Evolutionary conservation across 2,888 invertebrate genomes (phyloP), one percentile per base, ranked within the genome.

Genomic region (Cephus runcator): DNA sequence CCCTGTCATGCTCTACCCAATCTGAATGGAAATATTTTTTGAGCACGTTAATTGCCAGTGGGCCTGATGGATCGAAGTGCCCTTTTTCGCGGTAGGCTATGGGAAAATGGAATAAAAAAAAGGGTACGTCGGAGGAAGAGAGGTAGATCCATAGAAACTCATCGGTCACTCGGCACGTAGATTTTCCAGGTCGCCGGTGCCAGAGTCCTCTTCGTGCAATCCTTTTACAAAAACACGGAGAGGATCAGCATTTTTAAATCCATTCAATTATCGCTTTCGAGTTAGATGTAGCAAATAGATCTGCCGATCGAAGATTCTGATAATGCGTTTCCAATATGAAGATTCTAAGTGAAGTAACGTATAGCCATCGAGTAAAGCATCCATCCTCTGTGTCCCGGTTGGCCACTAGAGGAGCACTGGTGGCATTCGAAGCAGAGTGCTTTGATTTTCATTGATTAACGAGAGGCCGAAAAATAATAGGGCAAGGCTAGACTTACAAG

Each of bases 321-420:
- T 76, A 79, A 77, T 71, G 31, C 73, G 74, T 73, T 79, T 71
- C 56, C 23, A 23, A 77, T 77, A 77, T 83, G 81, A 84, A 84
- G 85, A 84, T 81, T 81, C 78, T 68, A 75, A 82, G 86, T 83
- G 84, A 83, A 82, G 79, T 83, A 83, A 85, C 83, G 84, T 86
- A 83, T 79, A 77, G 77, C 75, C 15, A 23, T 40, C 6, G 23
- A 9, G 9, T 23, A 23, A 56, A 56, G 56, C 2, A 56, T 56
- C 9, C 23, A 56, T 56, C 23, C 23, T 40, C 40, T 9, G 23
- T 56, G 9, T 56, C 56, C 56, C 23, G 23, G 23, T 23, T 15
- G 23, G 56, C 2, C 9, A 9, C 23, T 56, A 1, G 35, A 35
- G 56, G 23, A 56, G 56, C 76, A 75, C 77, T 76, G 77, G 34